phyloP scores from a whole-genome alignment of 2,888 invertebrate genomes.

The Neoitamus cyanurus region DNA sequence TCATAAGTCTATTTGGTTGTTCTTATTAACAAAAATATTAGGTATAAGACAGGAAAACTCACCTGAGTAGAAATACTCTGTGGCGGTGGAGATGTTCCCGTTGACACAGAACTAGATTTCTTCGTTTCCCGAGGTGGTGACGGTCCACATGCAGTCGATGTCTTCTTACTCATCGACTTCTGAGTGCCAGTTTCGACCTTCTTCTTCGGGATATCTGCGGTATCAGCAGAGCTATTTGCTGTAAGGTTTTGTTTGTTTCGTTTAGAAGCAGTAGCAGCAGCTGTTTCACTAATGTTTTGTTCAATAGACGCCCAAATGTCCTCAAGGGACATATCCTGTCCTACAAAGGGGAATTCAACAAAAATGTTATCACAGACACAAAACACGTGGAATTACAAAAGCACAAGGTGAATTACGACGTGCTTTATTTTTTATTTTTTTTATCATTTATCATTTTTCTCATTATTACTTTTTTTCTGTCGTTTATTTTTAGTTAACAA shows the following conservation, averaged over 20 bases:
- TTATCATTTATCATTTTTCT: neutral
- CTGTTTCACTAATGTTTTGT: conserved; percentile 64
- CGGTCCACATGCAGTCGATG: conserved; percentile 74
- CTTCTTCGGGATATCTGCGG: neutral
- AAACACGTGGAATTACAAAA: conserved; percentile 25
- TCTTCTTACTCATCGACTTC: conserved; percentile 57
- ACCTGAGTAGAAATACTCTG: conserved; percentile 90
- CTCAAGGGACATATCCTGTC: conserved; percentile 58
- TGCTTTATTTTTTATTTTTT: neutral
- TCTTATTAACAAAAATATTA: neutral
- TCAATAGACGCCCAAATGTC: conserved; percentile 65
- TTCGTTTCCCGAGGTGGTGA: conserved; percentile 71
- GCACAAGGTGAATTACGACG: conserved; percentile 13
- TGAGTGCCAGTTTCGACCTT: conserved; percentile 11
- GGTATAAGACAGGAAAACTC: neutral
- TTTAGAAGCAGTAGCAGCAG: conserved; percentile 51
- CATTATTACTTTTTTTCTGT: too few relatives aligned
- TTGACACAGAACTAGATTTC: conserved; percentile 66
- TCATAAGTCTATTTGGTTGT: conserved; percentile 66
- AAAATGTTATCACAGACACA: conserved; percentile 44
- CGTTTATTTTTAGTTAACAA: neutral
- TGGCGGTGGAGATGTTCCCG: conserved; percentile 87
- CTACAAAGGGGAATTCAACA: conserved; percentile 44
- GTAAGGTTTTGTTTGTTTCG: conserved; percentile 54
- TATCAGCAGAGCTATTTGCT: conserved; percentile 47